phyloP scores from a whole-genome alignment of 2,113 vertebrate genomes.

The Cariama cristata region DNA sequence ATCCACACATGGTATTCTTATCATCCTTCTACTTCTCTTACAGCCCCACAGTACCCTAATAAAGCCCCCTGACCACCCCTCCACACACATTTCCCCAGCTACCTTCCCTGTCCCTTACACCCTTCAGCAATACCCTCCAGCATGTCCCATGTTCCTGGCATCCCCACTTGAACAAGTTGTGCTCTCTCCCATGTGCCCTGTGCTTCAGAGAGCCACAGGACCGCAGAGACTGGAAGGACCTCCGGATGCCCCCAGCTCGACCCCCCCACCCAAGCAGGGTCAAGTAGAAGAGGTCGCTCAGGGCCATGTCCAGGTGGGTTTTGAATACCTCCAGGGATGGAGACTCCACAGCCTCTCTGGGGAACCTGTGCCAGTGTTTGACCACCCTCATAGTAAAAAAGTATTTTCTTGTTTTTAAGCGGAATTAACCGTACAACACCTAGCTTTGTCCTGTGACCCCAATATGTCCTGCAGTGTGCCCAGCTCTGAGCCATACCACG shows the following conservation, averaged over 20 bases:
- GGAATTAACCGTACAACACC: background rate
- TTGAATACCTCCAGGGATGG: background rate
- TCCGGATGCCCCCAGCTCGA: background rate
- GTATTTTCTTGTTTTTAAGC: background rate
- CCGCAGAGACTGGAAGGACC: background rate
- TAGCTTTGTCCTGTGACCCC: background rate
- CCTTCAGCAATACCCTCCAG: background rate
- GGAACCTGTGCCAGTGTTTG: background rate
- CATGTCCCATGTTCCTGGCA: fast-evolving
- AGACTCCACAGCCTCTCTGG: background rate
- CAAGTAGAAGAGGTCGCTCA: background rate
- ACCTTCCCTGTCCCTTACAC: background rate
- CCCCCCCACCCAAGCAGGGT: background rate
- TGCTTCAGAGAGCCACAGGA: background rate
- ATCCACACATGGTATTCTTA: background rate
- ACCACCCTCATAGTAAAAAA: background rate
- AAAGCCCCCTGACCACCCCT: background rate
- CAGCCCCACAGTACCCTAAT: background rate
- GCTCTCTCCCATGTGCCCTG: background rate
- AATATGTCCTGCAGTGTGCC: background rate
- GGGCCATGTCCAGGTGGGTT: background rate
- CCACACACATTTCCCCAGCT: background rate
- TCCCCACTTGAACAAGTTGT: background rate
- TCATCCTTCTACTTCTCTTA: background rate
- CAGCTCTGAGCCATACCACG: background rate